A percentile compares a stretch with the other conserved stretches of the same genome.
Evolutionary conservation across 2,888 invertebrate genomes (phyloP).

Genomic region (Teleiodes luculella): DNA sequence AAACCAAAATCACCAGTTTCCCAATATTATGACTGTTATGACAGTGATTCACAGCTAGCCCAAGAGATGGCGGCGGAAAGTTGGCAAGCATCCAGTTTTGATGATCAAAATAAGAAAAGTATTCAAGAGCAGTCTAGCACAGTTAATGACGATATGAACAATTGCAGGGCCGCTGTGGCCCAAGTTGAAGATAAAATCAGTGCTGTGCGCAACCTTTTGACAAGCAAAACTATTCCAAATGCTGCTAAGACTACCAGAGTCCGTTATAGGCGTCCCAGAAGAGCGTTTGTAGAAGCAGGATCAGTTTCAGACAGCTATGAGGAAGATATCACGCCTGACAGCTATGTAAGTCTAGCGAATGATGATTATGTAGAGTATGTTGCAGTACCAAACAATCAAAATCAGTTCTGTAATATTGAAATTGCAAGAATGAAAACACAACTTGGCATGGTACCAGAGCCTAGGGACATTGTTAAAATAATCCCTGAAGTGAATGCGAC

Average conservation of each 20-base stretch:
- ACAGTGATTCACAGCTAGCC: constrained; percentile 30
- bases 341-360: constrained; percentile 45
- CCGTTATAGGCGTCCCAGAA: constrained; percentile 38
- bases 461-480: constrained; percentile 32
- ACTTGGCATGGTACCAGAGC: constrained; percentile 27
- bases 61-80: constrained; percentile 38
- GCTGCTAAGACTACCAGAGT: constrained; percentile 25
- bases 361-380: constrained; percentile 43
- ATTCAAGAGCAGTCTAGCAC: constrained; percentile 27
- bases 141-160: constrained; percentile 42
- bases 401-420: constrained; percentile 38
- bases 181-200: constrained; percentile 60
- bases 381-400: constrained; percentile 40
- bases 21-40: constrained; percentile 48
- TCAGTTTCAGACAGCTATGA: constrained; percentile 55
- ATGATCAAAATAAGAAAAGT: constrained; percentile 56
- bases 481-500: constrained; percentile 11
- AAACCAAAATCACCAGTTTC: constrained; percentile 39
- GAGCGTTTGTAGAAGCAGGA: constrained; percentile 48
- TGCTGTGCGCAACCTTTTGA: constrained; percentile 45
- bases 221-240: constrained; percentile 34
- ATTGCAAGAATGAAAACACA: constrained; percentile 46
- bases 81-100: constrained; percentile 56
- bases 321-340: constrained; percentile 60
- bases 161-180: constrained; percentile 45